Evolutionary conservation across 2,888 invertebrate species (phyloP).

Genomic region (Danaus chrysippus): DNA sequence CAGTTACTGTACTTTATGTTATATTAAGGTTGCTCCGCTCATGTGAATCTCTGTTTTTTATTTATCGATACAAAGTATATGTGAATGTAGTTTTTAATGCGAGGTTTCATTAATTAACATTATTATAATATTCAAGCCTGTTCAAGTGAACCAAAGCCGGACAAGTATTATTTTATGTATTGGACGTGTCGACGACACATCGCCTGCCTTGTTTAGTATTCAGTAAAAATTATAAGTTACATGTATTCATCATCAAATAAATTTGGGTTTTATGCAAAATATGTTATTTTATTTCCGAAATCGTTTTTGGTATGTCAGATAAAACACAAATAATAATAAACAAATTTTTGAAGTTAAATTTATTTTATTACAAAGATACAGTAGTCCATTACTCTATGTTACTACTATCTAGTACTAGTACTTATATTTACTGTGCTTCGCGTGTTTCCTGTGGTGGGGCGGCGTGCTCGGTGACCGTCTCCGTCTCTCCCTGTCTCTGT

Average conservation of each 20-base stretch:
- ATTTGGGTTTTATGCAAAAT: slow-evolving; percentile 24
- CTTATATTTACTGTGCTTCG: slow-evolving; percentile 69
- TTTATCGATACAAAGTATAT: too few relatives aligned
- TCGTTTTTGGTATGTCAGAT: neutral
- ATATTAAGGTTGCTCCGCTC: neutral
- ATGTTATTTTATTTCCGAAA: neutral
- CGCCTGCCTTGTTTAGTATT: slow-evolving; percentile 14
- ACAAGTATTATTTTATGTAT: neutral
- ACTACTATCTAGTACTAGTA: slow-evolving; percentile 51
- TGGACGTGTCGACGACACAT: neutral
- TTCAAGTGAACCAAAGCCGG: neutral
- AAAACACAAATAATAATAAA: neutral
- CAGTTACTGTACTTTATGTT: neutral
- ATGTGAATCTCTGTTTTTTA: neutral
- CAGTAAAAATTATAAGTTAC: slow-evolving; percentile 14
- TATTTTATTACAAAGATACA: neutral
- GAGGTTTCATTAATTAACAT: too few relatives aligned
- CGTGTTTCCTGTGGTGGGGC: slow-evolving; percentile 64
- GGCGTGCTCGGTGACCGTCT: slow-evolving; percentile 67
- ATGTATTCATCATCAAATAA: slow-evolving; percentile 15
- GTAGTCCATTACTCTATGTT: slow-evolving; percentile 12
- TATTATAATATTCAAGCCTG: too few relatives aligned
- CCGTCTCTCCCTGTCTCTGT: slow-evolving; percentile 45
- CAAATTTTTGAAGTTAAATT: neutral
- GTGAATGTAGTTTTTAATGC: too few relatives aligned